Evolutionary conservation across 2,888 invertebrate species (phyloP), one percentile per base, ranked within the genome.

Genomic region (Osmoderma eremita): DNA sequence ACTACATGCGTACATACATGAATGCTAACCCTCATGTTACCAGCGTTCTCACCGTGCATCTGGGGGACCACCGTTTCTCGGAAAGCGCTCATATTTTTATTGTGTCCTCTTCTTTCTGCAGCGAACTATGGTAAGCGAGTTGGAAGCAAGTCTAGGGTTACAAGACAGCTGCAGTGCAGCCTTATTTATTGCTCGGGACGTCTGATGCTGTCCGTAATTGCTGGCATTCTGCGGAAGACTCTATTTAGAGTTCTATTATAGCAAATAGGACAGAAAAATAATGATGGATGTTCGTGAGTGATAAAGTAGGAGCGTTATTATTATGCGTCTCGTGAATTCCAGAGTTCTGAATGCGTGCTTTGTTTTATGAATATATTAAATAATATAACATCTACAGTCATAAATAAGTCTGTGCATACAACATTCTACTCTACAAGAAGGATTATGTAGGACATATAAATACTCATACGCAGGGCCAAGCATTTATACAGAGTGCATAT

Each of bases 161-260:
- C 58, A 45, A 45, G 58, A 61, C 58, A 61, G 58, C 58, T 61
- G 58, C 45, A 24, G 30, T 24, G 24, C 45, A 22, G 45, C 8
- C 48, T 61, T 61, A 61, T 61, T 61, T 61, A 61, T 61, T 61
- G 48, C 58, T 22, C 12, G 10, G 45, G 45, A 20, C 45, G 58
- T 61, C 58, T 48, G 45, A 17, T 45, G 53, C 6, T 45, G 30
- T 45, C 45, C 17, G 58, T 61, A 61, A 61, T 61, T 61, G 45
- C 58, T 61, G 58, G 58, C 45, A 61, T 61, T 61, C 58, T 61
- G 58, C 58, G 45, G 58, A 61, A 48, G 45, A 22, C 36, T 61
- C 45, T 45, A 30, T 61, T 61, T 61, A 61, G 58, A 42, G 30
- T 30, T 2, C 6, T 61, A 61, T 61, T 10, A 15, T 45, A 17